These are phyloP conservation scores for Sycophaga agraensis DNA, from an alignment of 1,140 invertebrate species.

Conservation along the genomic window DNA sequence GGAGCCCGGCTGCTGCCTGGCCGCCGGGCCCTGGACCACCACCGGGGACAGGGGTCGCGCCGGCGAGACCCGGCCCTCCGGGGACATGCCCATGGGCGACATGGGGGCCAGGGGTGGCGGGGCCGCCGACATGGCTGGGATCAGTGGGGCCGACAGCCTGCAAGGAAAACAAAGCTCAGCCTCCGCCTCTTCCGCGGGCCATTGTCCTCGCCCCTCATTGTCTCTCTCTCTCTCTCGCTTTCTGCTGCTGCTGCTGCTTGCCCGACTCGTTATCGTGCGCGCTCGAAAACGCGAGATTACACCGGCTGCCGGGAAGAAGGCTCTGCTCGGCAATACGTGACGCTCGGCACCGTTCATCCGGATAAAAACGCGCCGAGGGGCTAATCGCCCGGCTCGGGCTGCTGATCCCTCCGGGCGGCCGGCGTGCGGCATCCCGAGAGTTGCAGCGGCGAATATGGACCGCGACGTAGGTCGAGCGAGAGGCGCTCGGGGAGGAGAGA, in stretches of 20 bases:
- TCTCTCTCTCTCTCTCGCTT: neutral
- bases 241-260: neutral
- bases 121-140: conserved; percentile 43
- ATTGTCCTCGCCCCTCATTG: too few species aligned
- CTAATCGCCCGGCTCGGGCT: neutral
- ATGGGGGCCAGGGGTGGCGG: conserved; percentile 42
- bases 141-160: conserved; percentile 31
- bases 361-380: too few species aligned
- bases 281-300: too few species aligned
- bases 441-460: neutral
- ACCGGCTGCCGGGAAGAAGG: too few species aligned
- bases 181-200: too few species aligned
- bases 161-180: too few species aligned
- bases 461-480: too few species aligned
- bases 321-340: too few species aligned
- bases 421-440: too few species aligned
- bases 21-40: conserved; percentile 25
- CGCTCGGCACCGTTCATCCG: too few species aligned
- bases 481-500: neutral
- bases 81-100: conserved; percentile 47
- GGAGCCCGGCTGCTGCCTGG: conserved; percentile 18
- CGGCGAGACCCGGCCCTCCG: conserved; percentile 33
- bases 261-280: too few species aligned
- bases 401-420: too few species aligned
- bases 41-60: conserved; percentile 20